A percentile compares a stretch with the other conserved stretches of the same genome.
phyloP scores from a whole-genome alignment of 2,888 invertebrate species.

The Ennomos fuscantarius region DNA sequence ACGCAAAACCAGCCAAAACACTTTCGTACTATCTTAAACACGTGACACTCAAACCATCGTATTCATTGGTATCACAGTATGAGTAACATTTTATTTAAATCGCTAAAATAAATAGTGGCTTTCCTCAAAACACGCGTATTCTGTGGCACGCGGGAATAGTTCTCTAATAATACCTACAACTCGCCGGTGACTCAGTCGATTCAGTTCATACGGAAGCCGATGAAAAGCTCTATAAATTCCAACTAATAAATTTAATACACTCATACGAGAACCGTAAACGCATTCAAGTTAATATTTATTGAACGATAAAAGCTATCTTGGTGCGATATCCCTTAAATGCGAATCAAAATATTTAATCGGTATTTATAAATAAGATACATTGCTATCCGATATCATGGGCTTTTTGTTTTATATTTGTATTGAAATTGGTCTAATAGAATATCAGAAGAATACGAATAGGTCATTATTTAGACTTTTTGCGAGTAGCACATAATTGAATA shows the following conservation, averaged over 20 bases:
- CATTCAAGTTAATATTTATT: conserved; percentile 38
- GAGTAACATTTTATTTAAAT: conserved; percentile 20
- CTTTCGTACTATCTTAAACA: too few species aligned
- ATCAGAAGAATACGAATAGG: background rate
- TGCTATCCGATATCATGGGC: background rate
- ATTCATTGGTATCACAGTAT: conserved; percentile 13
- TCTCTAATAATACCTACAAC: conserved; percentile 63
- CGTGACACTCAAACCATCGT: background rate
- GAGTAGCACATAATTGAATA: background rate
- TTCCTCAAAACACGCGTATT: conserved; percentile 20
- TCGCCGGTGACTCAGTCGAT: conserved; percentile 59
- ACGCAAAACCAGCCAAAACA: too few species aligned
- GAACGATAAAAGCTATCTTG: conserved; percentile 32
- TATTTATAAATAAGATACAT: conserved; percentile 22
- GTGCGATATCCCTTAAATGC: conserved; percentile 28
- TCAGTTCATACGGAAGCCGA: conserved; percentile 71
- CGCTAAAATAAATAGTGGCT: conserved; percentile 13
- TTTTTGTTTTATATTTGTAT: background rate
- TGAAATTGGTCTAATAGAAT: background rate
- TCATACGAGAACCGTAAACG: conserved; percentile 33
- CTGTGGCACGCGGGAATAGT: conserved; percentile 59
- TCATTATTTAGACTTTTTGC: background rate
- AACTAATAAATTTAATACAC: conserved; percentile 62
- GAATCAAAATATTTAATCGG: conserved; percentile 33
- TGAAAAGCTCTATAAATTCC: conserved; percentile 71